Evolutionary conservation across 2,113 vertebrate species (phyloP), one percentile per base, ranked within the genome.

Genomic region (Tonatia bakeri): DNA sequence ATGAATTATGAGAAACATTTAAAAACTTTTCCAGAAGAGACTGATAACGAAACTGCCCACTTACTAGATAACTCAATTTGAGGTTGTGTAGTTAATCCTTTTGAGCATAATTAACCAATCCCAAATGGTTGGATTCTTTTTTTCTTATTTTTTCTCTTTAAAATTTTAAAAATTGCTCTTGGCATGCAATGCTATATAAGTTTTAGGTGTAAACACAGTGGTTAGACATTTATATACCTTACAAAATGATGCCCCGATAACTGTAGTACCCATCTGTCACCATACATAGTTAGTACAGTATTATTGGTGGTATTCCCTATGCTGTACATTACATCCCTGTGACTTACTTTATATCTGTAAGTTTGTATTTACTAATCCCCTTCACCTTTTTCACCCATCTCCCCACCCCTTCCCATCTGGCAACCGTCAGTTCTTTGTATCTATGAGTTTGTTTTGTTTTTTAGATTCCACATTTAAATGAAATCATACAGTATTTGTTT

Each of bases 81-180:
- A 80, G 47, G 47, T 92, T 8, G 1, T 83, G 10, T 94, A 40
- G 93, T 92, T 90, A 92, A 87, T 43, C 16, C 75, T 93, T 94
- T 65, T 36, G 50, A 92, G 22, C 52, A 36, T 90, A 65, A 85
- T 81, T 70, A 94, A 75, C 67, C 36, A 89, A 59, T 77, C 47
- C 40, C 40, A 87, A 84, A 84, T 40, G 84, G 28, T 72, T 93
- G 77, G 82, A 73, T 13, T 87, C 20, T 52, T 92, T 82, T 80
- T 61, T 76, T 61, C 38, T 59, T 59, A 90, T 82, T 56, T 82
- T 82, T 82, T 11, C 16, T 64, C 17, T 64, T 33, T 76, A n/a
- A 77, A 33, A 61, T 59, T 59, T 28, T 10, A 28, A 40, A 61
- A 61, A 33, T 82, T 82, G 61, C 61, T 64, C 36, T 82, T 64